Evolutionary conservation across 2,113 vertebrate species (phyloP).

Genomic region (Menura novaehollandiae): DNA sequence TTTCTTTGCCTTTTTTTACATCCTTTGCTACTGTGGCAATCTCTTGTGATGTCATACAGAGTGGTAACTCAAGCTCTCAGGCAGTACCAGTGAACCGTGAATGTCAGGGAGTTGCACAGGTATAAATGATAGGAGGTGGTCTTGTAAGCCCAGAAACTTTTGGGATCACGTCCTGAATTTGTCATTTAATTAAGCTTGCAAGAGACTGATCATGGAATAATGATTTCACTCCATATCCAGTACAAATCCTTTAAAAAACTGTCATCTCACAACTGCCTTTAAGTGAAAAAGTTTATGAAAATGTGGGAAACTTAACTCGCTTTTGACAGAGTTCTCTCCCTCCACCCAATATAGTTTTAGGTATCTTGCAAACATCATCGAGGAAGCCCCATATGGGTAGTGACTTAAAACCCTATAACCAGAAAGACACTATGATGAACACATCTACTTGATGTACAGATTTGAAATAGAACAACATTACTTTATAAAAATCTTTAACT

Average conservation of each 20-base stretch:
- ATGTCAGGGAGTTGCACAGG: rapidly evolving
- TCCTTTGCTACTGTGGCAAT: background rate
- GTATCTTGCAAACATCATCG: background rate
- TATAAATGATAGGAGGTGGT: background rate
- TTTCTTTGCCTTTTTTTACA: background rate
- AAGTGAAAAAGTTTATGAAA: background rate
- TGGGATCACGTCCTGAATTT: background rate
- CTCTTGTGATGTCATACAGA: background rate
- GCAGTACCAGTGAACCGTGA: background rate
- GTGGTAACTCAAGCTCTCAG: background rate
- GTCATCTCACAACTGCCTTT: background rate
- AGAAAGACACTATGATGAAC: background rate
- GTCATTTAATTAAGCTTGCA: background rate
- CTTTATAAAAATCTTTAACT: background rate
- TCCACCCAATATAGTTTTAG: background rate
- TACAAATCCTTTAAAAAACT: background rate
- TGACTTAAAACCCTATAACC: background rate
- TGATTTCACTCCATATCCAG: background rate
- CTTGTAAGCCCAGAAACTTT: background rate
- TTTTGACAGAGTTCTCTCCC: background rate
- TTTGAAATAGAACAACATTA: background rate
- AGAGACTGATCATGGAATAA: background rate
- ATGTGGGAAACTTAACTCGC: background rate
- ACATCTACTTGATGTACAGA: background rate
- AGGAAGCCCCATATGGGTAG: background rate